Conservation (phyloP, 2,113 vertebrate genomes). For the Prunella fulvescens region DNA sequence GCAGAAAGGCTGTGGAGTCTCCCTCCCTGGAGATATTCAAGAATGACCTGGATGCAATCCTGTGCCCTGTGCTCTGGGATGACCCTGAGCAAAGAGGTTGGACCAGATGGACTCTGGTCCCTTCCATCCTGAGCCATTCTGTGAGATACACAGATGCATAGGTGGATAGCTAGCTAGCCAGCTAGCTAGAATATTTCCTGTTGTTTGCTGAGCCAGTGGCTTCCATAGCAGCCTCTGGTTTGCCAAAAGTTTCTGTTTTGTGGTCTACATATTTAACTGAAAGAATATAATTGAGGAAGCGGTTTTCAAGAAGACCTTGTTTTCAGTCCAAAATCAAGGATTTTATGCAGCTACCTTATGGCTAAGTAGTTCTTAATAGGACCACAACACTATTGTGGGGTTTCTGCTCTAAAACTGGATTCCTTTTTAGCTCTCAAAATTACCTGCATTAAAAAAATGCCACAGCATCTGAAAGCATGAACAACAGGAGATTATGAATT, state of each 20-base stretch:
- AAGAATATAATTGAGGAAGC: background rate
- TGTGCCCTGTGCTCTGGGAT: background rate
- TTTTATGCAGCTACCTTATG: background rate
- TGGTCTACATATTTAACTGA: background rate
- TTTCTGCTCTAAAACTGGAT: background rate
- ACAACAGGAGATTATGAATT: background rate
- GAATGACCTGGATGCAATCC: fast-evolving
- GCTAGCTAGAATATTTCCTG: background rate
- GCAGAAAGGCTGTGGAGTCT: background rate
- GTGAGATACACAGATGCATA: background rate
- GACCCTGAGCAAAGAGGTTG: background rate
- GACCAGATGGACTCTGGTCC: too few relatives aligned
- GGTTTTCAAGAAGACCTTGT: background rate
- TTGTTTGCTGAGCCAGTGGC: background rate
- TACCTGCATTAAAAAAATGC: background rate
- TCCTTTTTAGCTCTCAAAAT: background rate
- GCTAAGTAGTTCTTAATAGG: background rate
- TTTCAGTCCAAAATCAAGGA: background rate
- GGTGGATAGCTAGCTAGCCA: too few relatives aligned
- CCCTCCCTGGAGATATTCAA: background rate
- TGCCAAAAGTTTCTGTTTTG: background rate
- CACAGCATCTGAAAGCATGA: background rate
- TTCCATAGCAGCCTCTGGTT: background rate
- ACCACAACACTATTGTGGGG: background rate
- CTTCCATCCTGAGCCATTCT: background rate